These are phyloP conservation scores for Clistopyga incitator DNA, from an alignment of 2,888 invertebrate species.

Conservation along the genomic window DNA sequence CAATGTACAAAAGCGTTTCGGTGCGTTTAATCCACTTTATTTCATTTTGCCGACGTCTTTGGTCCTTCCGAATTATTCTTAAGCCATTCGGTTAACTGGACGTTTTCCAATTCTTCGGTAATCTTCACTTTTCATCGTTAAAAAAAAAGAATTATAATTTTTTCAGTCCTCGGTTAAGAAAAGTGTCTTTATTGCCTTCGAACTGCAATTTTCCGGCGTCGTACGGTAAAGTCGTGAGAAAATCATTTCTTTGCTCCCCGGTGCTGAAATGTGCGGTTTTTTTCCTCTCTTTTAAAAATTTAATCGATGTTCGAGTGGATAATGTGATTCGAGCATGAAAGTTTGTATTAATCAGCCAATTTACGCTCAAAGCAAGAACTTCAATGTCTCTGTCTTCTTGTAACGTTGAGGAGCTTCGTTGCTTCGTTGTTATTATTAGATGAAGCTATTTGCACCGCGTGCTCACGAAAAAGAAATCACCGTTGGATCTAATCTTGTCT, in stretches of 20 bases:
- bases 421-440: constrained; percentile 59
- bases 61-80: constrained; percentile 55
- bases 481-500: constrained; percentile 57
- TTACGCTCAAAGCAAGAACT: constrained; percentile 12
- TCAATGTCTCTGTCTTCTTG: constrained; percentile 33
- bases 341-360: constrained; percentile 5
- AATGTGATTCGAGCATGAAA: not conserved
- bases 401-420: constrained; percentile 25
- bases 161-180: too few species aligned
- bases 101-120: not conserved
- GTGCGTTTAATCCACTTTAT: constrained; percentile 57
- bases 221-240: too few species aligned
- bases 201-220: too few species aligned
- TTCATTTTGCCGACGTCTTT: constrained; percentile 52
- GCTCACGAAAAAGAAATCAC: constrained; percentile 47
- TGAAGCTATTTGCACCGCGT: constrained; percentile 46
- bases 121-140: not conserved
- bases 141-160: too few species aligned
- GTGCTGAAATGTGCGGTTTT: not conserved
- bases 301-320: not conserved
- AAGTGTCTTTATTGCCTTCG: too few species aligned
- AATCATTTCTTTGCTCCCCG: not conserved
- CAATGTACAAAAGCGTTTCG: constrained; percentile 74
- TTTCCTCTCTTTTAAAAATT: not conserved
- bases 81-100: constrained; percentile 6